Base-by-base conservation (phyloP, 2,888 invertebrate species). In the Noctua comes region DNA sequence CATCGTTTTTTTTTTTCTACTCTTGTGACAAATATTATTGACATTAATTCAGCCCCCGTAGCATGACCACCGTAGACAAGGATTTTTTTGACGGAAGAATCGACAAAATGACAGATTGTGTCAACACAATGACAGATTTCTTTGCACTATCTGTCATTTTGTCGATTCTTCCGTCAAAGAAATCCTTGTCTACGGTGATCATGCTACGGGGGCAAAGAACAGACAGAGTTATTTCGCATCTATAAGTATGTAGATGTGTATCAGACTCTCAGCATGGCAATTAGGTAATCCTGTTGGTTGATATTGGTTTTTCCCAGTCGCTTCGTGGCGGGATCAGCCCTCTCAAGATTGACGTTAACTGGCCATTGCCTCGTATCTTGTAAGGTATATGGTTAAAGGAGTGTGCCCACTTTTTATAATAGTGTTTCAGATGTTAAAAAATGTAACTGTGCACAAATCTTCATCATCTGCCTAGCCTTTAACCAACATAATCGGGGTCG, bases 241-340 rank as follows among this genome's bases (percentile, higher is more conserved):
- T n/a, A n/a, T 31, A 31, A 36, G 36, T 36, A 36, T 5, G 36
- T 27, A 59, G 2, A 27, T 16, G 7, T 18, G 1, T 48, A 5
- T n/a, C 54, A n/a, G n/a, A n/a, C 3, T 62, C 31, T 64, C 62
- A 64, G 13, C 16, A 16, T 27, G n/a, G 2, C 4, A 18, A 13
- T 40, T 40, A 36, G 10, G 54, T 40, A 69, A 54, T 27, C 54
- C 66, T 66, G 73, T 74, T 31, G 21, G 10, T 43, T 24, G 27
- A 43, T 7, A 18, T 43, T 64, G 80, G 79, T 8, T 79, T 78
- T 79, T 46, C 59, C 80, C 79, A 80, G 48, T 10, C 43, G 2
- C n/a, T 73, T 36, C 10, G 18, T 18, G 10, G 24, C 65, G 8
- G 48, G 40, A 43, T 66, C 66, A 66, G 43, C 57, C 46, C 57